Percentiles rank a stretch among this genome's conserved stretches.
Evolutionary conservation across 2,113 vertebrate genomes (phyloP).

Genomic region (Dermatemys mawii): DNA sequence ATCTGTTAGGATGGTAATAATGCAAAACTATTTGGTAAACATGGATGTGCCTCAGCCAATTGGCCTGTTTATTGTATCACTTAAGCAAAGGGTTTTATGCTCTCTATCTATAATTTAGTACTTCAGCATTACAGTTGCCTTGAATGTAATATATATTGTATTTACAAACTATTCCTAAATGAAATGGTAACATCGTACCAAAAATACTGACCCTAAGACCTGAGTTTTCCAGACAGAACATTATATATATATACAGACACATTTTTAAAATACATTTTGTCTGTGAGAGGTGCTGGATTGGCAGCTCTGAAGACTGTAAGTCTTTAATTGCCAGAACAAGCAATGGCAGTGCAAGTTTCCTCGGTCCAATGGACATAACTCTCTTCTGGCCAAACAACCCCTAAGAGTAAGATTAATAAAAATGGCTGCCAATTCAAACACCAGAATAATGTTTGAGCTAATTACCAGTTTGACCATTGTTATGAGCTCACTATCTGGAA

Average conservation of each 20-base stretch:
- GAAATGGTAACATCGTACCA: background rate
- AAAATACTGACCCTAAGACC: background rate
- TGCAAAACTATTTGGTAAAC: background rate
- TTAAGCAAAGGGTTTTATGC: background rate
- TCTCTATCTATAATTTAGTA: background rate
- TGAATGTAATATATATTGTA: background rate
- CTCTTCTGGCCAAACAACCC: background rate
- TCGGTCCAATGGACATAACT: background rate
- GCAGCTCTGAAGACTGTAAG: background rate
- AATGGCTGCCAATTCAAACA: background rate
- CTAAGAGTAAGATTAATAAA: background rate
- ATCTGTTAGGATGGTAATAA: background rate
- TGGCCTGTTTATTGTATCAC: background rate
- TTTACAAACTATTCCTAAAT: conserved; percentile 38
- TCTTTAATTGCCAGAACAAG: background rate
- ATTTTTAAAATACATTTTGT: background rate
- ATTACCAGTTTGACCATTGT: background rate
- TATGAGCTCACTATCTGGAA: background rate
- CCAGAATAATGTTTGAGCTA: background rate
- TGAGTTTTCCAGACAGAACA: background rate
- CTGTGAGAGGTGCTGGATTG: background rate
- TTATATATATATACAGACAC: too few species aligned
- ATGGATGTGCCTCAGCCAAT: background rate
- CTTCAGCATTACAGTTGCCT: background rate
- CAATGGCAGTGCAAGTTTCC: background rate